Base-by-base conservation (phyloP, 2,113 vertebrate genomes). In the Alethe diademata region DNA sequence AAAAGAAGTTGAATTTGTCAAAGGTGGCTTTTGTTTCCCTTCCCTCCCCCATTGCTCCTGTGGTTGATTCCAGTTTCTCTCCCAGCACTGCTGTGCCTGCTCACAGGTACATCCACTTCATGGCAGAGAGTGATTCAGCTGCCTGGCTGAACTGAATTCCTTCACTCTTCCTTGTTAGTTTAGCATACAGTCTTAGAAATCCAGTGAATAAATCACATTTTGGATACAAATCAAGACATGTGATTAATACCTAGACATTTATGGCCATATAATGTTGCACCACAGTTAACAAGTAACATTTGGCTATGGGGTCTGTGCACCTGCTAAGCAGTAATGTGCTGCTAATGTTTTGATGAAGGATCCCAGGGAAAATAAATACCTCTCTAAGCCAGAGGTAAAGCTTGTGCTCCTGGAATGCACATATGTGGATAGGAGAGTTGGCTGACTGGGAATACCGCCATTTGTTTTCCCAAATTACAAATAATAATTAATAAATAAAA, bases 401-500 rank as follows among this genome's bases (percentile, higher is more conserved):
- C 72, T 78, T 87, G 57, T 6, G 4, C 69, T 90, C 57, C 91
- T 92, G 90, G 58, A 95, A 89, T 81, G 69, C 75, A 78, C 85
- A 74, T 78, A 76, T 75, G 91, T 6, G 17, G 42, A 69, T 72
- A 78, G 40, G 19, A 95, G 73, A 88, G 66, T 50, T 72, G 40
- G 67, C 87, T 96, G 81, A 70, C 93, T 95, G 84, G 88, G 95
- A 95, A 93, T 90, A 45, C 20, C 87, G 81, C 90, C 92, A 94
- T 96, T 97, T 94, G 70, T 91, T 85, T 90, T 92, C 91, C 78
- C 79, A 82, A 91, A 96, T 84, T 93, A 92, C 73, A 92, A 94
- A 95, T 96, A 97, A 95, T 92, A 96, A 94, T 97, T 95, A 97
- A 95, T 96, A 97, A 95, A 96, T 96, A 96, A 93, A 96, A 84